Evolutionary conservation across 2,113 vertebrate species (phyloP), one percentile per base, ranked within the genome.

Genomic region (Proteles cristata): DNA sequence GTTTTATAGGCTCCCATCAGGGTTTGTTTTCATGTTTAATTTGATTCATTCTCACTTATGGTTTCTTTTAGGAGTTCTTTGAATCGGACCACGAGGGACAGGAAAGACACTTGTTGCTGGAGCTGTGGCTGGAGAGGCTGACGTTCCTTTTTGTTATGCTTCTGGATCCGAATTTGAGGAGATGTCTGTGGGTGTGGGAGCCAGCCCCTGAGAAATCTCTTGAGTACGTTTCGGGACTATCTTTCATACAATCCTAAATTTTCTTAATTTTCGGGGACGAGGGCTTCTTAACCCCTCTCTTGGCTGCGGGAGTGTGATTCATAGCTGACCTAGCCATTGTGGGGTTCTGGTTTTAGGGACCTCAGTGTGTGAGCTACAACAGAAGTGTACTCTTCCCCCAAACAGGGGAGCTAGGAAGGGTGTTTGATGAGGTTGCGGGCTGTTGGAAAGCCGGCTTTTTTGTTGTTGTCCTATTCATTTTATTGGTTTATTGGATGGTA

Each of bases 181-280:
- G 98, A 99, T 99, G 99, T 99, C 99, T 96, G 99, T 99, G 90
- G 99, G 99, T 0, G 99, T 99, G 0, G 99, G 99, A 97, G 99
- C 99, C 1, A 99, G 99, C 97, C 99, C 99, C 66, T 99, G 98
- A 99, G 99, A 97, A 99, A 99, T 98, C 99, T 99, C 11, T 99
- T 99, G 94, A 99, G 99, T 99, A 98, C 96, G 99, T 99, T 93
- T 7, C 63, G 63, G 19, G 74, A 2, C 14, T 45, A 79, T 69
- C 3, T 91, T 87, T 4, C 1, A 76, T 68, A 84, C 12, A 74
- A 11, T 90, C 19, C 4, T 66, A 93, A 14, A 28, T 74, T 92
- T 73, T 89, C 26, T 96, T 63, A 81, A 73, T 79, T 88, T 94
- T 48, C 71, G 65, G n/a, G n/a, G n/a, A n/a, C n/a, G n/a, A 77